These are phyloP conservation scores for Phaonia tiefii DNA, from an alignment of 2,888 invertebrate genomes.

Conservation along the genomic window DNA sequence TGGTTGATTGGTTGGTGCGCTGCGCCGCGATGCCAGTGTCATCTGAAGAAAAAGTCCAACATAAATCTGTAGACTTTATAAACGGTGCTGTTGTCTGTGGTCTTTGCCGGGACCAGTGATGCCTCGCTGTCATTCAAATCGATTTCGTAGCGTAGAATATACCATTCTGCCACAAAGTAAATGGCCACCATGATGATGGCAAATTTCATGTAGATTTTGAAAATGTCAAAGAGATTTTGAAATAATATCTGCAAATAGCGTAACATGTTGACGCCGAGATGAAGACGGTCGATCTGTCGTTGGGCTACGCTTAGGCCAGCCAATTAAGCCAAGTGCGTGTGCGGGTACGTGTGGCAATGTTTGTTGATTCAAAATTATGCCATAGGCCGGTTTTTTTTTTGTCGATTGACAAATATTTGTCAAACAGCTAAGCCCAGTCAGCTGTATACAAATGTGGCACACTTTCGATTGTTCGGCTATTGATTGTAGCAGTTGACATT, in stretches of 20 bases:
- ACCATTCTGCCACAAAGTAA: slow-evolving; percentile 77
- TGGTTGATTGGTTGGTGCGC: slow-evolving; percentile 26
- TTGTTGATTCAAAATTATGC: neutral
- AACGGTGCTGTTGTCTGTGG: slow-evolving; percentile 71
- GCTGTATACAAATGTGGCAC: slow-evolving; percentile 12
- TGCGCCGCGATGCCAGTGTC: too few relatives aligned
- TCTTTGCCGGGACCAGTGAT: slow-evolving; percentile 60
- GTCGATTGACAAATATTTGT: slow-evolving; percentile 29
- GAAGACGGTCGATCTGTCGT: neutral
- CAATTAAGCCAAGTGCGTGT: neutral
- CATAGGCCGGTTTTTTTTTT: slow-evolving; percentile 32
- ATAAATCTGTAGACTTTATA: slow-evolving; percentile 71
- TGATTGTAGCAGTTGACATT: slow-evolving; percentile 48
- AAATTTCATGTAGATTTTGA: slow-evolving; percentile 77
- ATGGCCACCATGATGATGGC: slow-evolving; percentile 74
- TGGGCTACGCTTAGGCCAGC: neutral
- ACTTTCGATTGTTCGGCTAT: slow-evolving; percentile 54
- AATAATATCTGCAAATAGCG: slow-evolving; percentile 70
- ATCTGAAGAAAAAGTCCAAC: slow-evolving; percentile 70
- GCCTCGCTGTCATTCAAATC: slow-evolving; percentile 71
- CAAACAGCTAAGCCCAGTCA: slow-evolving; percentile 15
- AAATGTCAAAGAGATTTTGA: slow-evolving; percentile 72
- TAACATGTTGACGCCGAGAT: slow-evolving; percentile 18
- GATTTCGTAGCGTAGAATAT: slow-evolving; percentile 73
- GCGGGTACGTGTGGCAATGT: neutral